Evolutionary conservation across 2,113 vertebrate genomes (phyloP).

Genomic region (Mobula hypostoma): DNA sequence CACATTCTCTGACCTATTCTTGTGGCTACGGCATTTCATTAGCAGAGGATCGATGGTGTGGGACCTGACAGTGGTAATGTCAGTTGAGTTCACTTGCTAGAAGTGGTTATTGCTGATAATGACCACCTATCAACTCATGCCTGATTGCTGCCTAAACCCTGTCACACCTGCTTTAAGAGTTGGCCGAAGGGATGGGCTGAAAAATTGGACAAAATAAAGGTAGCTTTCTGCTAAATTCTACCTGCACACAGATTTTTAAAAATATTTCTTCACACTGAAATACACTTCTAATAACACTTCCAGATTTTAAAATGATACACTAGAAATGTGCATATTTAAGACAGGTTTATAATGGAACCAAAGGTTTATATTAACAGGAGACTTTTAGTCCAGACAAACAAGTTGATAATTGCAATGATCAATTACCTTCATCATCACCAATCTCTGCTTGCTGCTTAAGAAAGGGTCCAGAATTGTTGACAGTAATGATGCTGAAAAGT

Average conservation of each 20-base stretch:
- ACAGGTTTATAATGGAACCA: background rate
- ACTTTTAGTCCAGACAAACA: background rate
- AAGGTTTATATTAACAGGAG: background rate
- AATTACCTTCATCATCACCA: constrained; percentile 19
- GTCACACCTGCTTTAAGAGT: background rate
- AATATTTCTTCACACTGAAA: background rate
- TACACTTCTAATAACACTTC: background rate
- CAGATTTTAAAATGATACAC: background rate
- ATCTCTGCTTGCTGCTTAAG: background rate
- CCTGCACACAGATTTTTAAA: background rate
- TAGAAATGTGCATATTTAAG: background rate
- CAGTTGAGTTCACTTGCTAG: too few species aligned
- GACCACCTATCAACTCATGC: too few species aligned
- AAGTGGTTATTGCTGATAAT: too few species aligned
- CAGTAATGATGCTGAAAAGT: constrained; percentile 6
- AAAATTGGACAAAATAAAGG: background rate
- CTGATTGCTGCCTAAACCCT: too few species aligned
- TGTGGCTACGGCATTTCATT: too few species aligned
- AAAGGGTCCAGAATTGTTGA: background rate
- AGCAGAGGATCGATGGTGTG: too few species aligned
- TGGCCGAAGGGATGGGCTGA: background rate
- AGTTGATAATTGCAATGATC: background rate
- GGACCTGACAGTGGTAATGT: too few species aligned
- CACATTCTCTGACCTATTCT: too few species aligned
- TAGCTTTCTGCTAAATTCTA: background rate